Conservation (phyloP, 2,113 vertebrate genomes). For the Phylloscopus trochilus region DNA sequence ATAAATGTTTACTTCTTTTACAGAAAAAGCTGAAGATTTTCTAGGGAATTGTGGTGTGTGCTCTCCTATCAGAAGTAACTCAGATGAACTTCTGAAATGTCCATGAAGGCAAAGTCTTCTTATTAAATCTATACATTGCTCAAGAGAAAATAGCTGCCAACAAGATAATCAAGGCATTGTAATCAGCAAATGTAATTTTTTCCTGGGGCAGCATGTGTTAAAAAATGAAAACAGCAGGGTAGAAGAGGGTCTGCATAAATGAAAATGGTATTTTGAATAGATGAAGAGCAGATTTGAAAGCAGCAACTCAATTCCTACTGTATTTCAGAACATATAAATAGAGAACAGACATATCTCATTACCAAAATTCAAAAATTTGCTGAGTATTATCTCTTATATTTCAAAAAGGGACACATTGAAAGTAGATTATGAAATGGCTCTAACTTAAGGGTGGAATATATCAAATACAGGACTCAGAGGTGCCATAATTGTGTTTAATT, state of each 20-base stretch:
- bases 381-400: not conserved
- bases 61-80: not conserved
- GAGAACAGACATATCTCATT: not conserved
- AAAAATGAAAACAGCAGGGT: not conserved
- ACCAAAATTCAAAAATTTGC: not conserved
- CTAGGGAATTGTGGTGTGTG: not conserved
- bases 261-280: not conserved
- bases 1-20: not conserved
- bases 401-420: not conserved
- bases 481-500: not conserved
- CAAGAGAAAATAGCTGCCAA: not conserved
- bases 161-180: not conserved
- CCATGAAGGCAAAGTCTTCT: not conserved
- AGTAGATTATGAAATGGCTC: not conserved
- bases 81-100: not conserved
- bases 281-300: not conserved
- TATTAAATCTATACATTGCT: not conserved
- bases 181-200: not conserved
- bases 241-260: not conserved
- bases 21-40: not conserved
- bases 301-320: not conserved
- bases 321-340: not conserved
- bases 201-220: not conserved
- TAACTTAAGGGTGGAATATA: not conserved
- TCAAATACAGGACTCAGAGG: not conserved